These are phyloP conservation scores for Panzeria rudis DNA, from an alignment of 2,888 invertebrate species.

Conservation along the genomic window DNA sequence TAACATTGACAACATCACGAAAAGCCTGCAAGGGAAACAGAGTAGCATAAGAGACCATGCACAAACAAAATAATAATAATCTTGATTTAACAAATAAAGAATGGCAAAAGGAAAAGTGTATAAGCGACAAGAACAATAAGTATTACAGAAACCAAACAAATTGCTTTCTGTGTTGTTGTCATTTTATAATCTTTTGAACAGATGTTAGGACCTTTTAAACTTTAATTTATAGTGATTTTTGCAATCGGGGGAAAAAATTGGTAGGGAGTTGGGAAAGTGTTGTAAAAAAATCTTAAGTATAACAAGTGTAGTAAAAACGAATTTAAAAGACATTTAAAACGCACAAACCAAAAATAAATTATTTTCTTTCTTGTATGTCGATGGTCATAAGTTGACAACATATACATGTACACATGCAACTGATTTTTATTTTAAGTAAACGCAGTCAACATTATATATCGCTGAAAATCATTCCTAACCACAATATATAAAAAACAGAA, in stretches of 20 bases:
- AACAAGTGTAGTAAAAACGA: no score
- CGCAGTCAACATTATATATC: no score
- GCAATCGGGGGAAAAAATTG: background rate
- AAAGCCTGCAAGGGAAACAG: slow-evolving; percentile 75
- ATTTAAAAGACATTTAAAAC: no score
- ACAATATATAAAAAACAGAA: no score
- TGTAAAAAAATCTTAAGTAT: background rate
- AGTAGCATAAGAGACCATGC: slow-evolving; percentile 5
- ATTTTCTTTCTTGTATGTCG: no score
- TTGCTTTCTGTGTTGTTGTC: slow-evolving; percentile 58
- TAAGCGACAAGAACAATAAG: background rate
- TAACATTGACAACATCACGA: slow-evolving; percentile 77
- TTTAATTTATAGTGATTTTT: slow-evolving; percentile 45
- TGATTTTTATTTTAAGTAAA: no score
- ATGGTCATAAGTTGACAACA: no score
- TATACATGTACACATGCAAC: no score
- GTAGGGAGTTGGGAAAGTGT: background rate
- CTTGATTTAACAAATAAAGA: slow-evolving; percentile 52
- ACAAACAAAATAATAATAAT: slow-evolving; percentile 45
- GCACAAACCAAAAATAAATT: no score
- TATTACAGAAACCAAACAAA: slow-evolving; percentile 42
- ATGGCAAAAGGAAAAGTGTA: slow-evolving; percentile 15
- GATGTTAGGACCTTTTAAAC: slow-evolving; percentile 56
- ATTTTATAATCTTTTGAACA: slow-evolving; percentile 58
- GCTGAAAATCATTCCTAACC: no score